Evolutionary conservation across 2,113 vertebrate species (phyloP), one percentile per base, ranked within the genome.

Genomic region (Rhipidura dahli): DNA sequence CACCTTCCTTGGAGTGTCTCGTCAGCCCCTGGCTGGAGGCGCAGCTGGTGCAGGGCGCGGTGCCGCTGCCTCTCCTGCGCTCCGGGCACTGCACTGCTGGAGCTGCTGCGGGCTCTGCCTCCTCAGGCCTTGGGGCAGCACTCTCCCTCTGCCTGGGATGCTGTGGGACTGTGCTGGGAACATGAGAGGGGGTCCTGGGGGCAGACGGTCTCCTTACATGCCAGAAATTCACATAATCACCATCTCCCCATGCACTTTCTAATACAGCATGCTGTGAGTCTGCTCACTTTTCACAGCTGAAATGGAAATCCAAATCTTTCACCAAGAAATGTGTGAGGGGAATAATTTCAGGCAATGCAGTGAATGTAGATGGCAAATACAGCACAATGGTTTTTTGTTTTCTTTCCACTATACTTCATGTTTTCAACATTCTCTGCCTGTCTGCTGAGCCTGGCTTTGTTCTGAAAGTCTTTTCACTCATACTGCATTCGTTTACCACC

Each of bases 11-110:
- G 42, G 17, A 26, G 26, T 24, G 44, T 13, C 18, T 22, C 44
- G 33, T 40, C 19, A 7, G 35, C 26, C 28, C 9, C 40, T 28
- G 3, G 24, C 10, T 20, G 66, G 13, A 51, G 60, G 9, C 2
- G 1, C 17, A 12, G 53, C 30, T 4, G 19, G 40, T 26, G 56
- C 51, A 5, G 23, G 2, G 12, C 0, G 0, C 11, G 47, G 51
- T 35, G 47, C 23, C 22, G 0, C 47, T 13, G 26, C 65, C 6
- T 1, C 2, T 6, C 45, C 42, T 7, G 30, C 0, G 1, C 53
- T 35, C 37, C 1, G 3, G 28, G 33, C 10, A 13, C 35, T 7
- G 40, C 0, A 0, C 22, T 33, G 40, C 22, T 2, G 16, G 17
- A 40, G 39, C 42, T 59, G 81, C 10, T 11, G 45, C 66, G 24